Evolutionary conservation across 2,113 vertebrate species (phyloP).

Genomic region (Daphoenositta chrysoptera): DNA sequence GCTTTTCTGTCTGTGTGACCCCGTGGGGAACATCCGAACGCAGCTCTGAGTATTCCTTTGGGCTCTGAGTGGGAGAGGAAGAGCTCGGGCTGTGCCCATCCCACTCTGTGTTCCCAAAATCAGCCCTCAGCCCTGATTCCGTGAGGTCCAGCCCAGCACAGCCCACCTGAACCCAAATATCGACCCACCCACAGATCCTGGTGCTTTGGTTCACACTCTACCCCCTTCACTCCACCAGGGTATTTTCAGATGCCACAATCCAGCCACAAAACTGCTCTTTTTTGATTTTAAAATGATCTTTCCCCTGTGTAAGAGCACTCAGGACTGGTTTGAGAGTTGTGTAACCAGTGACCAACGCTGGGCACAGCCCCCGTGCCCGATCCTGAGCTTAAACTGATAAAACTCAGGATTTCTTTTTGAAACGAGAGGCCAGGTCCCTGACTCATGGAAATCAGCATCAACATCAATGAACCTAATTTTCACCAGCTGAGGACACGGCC

Average conservation of each 20-base stretch:
- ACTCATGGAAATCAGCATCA: neutral
- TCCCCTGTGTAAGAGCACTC: rapidly evolving
- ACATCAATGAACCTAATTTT: neutral
- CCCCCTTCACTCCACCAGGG: neutral
- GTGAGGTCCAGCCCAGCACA: neutral
- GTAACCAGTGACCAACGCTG: rapidly evolving
- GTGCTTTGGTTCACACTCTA: rapidly evolving
- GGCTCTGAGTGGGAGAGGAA: neutral
- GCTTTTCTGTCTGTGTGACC: rapidly evolving
- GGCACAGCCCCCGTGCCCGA: rapidly evolving
- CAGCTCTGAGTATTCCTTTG: rapidly evolving
- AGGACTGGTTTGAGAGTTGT: rapidly evolving
- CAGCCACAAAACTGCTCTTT: rapidly evolving
- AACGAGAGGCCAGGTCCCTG: neutral
- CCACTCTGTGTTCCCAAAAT: neutral
- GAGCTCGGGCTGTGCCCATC: neutral
- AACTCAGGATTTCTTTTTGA: neutral
- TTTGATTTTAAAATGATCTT: rapidly evolving
- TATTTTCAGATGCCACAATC: rapidly evolving
- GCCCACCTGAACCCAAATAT: neutral
- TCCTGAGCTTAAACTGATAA: neutral
- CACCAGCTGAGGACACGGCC: constrained; percentile 15
- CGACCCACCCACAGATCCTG: neutral
- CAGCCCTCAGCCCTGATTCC: rapidly evolving
- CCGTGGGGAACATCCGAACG: rapidly evolving